Evolutionary conservation across 2,113 vertebrate species (phyloP), one percentile per base, ranked within the genome.

Genomic region (Salminus brasiliensis): DNA sequence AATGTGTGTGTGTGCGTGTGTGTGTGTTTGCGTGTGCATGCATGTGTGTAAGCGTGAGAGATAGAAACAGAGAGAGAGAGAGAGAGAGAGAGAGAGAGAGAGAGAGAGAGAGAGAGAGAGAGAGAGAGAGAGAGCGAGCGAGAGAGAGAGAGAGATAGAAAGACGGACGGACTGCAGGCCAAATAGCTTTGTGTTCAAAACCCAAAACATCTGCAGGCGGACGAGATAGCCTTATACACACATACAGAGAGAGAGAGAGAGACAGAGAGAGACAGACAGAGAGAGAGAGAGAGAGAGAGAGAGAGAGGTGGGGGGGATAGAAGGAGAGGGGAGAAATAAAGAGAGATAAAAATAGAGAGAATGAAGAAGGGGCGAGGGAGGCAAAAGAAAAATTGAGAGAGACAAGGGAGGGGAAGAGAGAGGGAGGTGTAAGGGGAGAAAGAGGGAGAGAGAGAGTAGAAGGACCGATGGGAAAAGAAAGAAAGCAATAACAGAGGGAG

Each of bases 291-390:
- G 1, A 5, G 18, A 6, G 5, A 47, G 2, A 47, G 5, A 1
- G 3, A 16, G 4, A 21, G 18, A 18, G 12, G 47, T 6, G 39
- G 21, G 18, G 6, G 18, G 0, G 16, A 49, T 15, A 49, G 6
- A 15, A 15, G 16, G 43, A 0, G 16, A 7, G 43, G 16, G 12
- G 16, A 45, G 12, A 32, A 67, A 52, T 65, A 16, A 25, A 36
- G 29, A n/a, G 63, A 47, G 66, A n/a, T 21, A 49, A 81, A 47
- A 30, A 78, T 69, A 70, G 57, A 39, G 36, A 75, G 81, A 88
- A 71, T 34, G 76, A 76, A 66, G 34, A 70, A 72, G 13, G 65
- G 62, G 47, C 57, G 49, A 77, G 76, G 25, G 29, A 25, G 16
- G 43, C 12, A 2, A 6, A 11, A 10, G 12, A 10, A 41, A 8